Evolutionary conservation across 2,113 vertebrate genomes (phyloP), one percentile per base, ranked within the genome.

Genomic region (Callionymus lyra): DNA sequence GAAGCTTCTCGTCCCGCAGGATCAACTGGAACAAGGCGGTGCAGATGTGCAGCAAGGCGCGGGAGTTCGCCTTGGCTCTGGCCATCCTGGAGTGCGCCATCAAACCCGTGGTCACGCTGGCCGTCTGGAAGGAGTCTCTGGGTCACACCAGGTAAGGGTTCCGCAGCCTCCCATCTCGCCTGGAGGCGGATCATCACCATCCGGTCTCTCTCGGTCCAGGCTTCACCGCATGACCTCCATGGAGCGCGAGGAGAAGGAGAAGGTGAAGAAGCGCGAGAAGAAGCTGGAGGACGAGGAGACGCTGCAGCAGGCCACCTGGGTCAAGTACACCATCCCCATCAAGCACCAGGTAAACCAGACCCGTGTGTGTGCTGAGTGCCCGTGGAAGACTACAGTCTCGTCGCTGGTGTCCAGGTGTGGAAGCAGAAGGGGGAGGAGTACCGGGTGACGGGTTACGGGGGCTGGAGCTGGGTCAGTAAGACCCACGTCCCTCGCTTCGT

Each of bases 361-460:
- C 10, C n/a, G 14, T 1, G 31, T 13, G 32, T 40, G 10, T 16
- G 38, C 12, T 15, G 16, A 12, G 16, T 36, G 5, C 12, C 14
- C 12, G 2, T 12, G 10, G 10, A 36, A 16, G n/a, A 38, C 9
- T 9, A 40, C 16, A 18, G 16, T 47, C 36, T 39, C n/a, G n/a
- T n/a, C n/a, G n/a, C n/a, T n/a, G n/a, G 10, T 11, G 1, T 18
- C 1, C 19, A 99, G 95, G 95, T 99, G 57, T 99, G 95, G 95
- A 99, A 99, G 69, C 95, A 99, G 77, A 99, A 99, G 71, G 95
- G 95, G 35, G 95, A 99, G 56, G 95, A 99, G 63, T 99, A 98
- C 53, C 85, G 95, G 70, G 93, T 99, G 55, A 99, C 95, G 0
- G 95, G 95, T 1, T 99, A 97, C 2, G 95, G 94, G 9, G 94